Evolutionary conservation across 2,888 invertebrate genomes (phyloP), one percentile per base, ranked within the genome.

Genomic region (Leptopterna dolabrata): DNA sequence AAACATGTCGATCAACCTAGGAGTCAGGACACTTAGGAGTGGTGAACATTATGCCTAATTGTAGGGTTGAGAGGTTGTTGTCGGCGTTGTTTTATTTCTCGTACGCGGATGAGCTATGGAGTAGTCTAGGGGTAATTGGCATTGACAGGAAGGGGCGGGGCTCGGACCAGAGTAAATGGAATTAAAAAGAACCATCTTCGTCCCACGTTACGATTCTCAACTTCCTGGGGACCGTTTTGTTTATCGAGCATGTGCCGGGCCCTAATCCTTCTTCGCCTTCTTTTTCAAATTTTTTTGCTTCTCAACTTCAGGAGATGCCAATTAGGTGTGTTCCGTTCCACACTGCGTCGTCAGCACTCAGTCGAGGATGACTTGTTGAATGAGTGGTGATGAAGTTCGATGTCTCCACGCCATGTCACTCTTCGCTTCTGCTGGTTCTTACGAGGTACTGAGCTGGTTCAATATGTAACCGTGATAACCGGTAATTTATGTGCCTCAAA

Each of bases 91-190:
- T 43, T 78, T 78, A 24, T 83, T 83, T 83, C 41, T 47, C 1
- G 45, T 41, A 63, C 63, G 71, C 30, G 83, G 83, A 83, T 83
- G 83, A 83, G 83, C 83, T 83, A 83, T 83, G 83, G 83, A 83
- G 70, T 41, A 70, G 83, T 70, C 63, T 19, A 70, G 83, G 47
- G 63, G 83, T 83, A 83, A 83, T 83, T 83, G 83, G 83, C 83
- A 83, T 83, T 83, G 83, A 83, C 83, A 83, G 83, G 83, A 83
- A 83, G 70, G 83, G 83, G 83, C 83, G 83, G 83, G 70, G 71
- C 71, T 24, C 41, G 47, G 83, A 24, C 70, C 63, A 30, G 27
- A 83, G 83, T 36, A 70, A 83, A 63, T 63, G 63, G 83, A 70
- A 83, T 83, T 83, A 70, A 83, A 41, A 55, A 83, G 83, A 55